Evolutionary conservation across 2,888 invertebrate species (phyloP), one percentile per base, ranked within the genome.

Genomic region (Acrobeloides nanus): DNA sequence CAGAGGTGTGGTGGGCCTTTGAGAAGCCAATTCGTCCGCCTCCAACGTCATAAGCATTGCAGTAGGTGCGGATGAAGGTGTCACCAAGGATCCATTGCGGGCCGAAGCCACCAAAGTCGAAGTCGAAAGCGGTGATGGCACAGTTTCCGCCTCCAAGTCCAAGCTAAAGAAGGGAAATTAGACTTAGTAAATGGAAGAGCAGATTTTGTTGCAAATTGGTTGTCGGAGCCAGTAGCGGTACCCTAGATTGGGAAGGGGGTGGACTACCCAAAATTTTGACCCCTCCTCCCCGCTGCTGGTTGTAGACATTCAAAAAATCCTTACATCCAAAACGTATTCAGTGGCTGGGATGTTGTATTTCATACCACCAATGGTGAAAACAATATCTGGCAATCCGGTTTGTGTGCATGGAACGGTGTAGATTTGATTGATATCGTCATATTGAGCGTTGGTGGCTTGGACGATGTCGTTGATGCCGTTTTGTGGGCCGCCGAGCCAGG

Each of bases 251-350:
- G n/a, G n/a, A n/a, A n/a, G n/a, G n/a, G n/a, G n/a, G n/a, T n/a
- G n/a, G n/a, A n/a, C n/a, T n/a, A n/a, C n/a, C n/a, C n/a, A n/a
- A n/a, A n/a, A n/a, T n/a, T n/a, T n/a, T n/a, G n/a, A n/a, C n/a
- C n/a, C 12, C 12, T 29, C n/a, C n/a, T 29, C n/a, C n/a, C n/a
- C n/a, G n/a, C n/a, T n/a, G n/a, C n/a, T n/a, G n/a, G n/a, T n/a
- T n/a, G n/a, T n/a, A n/a, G n/a, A n/a, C n/a, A n/a, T n/a, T n/a
- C n/a, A n/a, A n/a, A 12, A 29, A 12, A 12, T 12, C 31, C n/a
- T n/a, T n/a, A n/a, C n/a, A 20, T 66, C 64, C 38, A 66, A 53
- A 21, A 66, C 56, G 62, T 66, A 66, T 47, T 66, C 63, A 24
- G 54, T 53, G 17, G 61, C 45, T 42, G 61, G 61, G 38, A 66